phyloP scores from a whole-genome alignment of 1,140 invertebrate genomes.

The Mamestra configurata region DNA sequence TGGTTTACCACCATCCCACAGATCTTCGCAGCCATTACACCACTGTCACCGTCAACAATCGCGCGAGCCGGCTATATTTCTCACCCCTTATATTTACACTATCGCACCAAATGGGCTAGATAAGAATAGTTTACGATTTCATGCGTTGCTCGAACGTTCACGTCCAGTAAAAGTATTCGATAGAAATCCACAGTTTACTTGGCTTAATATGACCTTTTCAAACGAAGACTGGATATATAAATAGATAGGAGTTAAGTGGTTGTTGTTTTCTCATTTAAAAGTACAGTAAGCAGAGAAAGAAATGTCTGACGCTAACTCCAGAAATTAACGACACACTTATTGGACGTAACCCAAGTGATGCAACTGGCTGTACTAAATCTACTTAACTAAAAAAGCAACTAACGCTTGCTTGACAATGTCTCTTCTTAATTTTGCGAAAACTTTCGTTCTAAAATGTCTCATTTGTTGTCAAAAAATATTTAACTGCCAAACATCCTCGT shows the following conservation, averaged over 20 bases:
- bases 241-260: neutral
- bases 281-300: neutral
- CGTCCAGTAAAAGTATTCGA: neutral
- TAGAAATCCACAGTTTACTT: neutral
- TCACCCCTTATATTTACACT: neutral
- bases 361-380: too few species aligned
- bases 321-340: too few species aligned
- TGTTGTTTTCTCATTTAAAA: neutral
- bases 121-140: slow-evolving; percentile 25
- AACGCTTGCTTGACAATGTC: too few species aligned
- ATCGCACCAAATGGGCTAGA: neutral
- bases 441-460: too few species aligned
- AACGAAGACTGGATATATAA: neutral
- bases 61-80: neutral
- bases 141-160: neutral
- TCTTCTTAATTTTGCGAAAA: too few species aligned
- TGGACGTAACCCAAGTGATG: too few species aligned
- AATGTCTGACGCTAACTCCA: too few species aligned
- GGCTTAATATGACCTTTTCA: neutral
- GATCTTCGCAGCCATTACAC: neutral
- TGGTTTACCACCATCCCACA: too few species aligned
- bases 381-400: too few species aligned
- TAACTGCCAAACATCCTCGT: too few species aligned
- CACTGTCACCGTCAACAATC: neutral
- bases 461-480: too few species aligned